Percentiles rank a stretch among this genome's conserved stretches.
phyloP scores from a whole-genome alignment of 2,113 vertebrate genomes.

The Vulpes vulpes region DNA sequence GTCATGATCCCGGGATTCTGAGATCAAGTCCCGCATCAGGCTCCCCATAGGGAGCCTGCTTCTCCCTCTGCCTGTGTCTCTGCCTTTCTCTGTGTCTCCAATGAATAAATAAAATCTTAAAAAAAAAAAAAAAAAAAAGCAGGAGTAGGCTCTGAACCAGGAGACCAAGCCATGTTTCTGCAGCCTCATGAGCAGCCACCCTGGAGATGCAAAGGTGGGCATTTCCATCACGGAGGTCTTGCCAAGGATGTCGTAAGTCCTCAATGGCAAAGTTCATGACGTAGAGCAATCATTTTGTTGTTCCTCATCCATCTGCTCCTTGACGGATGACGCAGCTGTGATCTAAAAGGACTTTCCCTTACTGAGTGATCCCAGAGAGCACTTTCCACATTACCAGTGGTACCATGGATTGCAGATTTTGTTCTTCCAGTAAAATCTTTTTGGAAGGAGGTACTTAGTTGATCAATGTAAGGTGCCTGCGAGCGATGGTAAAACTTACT shows the following conservation, averaged over 20 bases:
- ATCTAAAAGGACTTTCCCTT: not conserved
- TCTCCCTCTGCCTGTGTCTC: no score
- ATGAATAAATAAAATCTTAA: no score
- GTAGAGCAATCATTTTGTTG: not conserved
- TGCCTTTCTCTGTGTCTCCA: no score
- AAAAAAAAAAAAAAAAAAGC: not conserved
- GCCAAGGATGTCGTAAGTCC: not conserved
- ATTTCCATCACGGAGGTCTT: not conserved
- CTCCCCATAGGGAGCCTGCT: no score
- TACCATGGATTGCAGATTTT: not conserved
- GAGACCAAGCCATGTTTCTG: not conserved
- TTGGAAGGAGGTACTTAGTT: not conserved
- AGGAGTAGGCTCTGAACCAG: not conserved
- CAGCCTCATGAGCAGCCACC: not conserved
- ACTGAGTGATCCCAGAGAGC: not conserved
- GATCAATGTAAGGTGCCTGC: not conserved
- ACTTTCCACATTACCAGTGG: not conserved
- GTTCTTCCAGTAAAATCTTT: not conserved
- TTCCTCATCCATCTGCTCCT: not conserved
- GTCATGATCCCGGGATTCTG: no score
- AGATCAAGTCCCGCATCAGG: no score
- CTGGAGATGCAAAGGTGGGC: not conserved
- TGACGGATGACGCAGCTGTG: not conserved
- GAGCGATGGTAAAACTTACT: not conserved
- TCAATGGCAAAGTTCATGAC: not conserved